Percentiles rank a stretch among this genome's conserved stretches.
These are phyloP conservation scores for Pogona vitticeps DNA, from an alignment of 2,113 vertebrate species.

Conservation along the genomic window DNA sequence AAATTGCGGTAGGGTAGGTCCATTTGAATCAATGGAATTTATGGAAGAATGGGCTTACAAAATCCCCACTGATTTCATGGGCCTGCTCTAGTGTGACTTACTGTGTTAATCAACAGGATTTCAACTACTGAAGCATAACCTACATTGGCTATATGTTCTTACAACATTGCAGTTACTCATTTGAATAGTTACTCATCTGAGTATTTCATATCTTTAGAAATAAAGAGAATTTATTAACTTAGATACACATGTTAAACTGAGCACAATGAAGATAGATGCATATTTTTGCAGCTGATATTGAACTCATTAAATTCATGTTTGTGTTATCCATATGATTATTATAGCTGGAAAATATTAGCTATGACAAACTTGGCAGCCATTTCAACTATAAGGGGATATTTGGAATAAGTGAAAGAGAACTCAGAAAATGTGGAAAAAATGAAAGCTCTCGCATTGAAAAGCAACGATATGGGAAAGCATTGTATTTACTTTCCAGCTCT, in stretches of 20 bases:
- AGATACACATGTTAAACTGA: neutral
- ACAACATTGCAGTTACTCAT: neutral
- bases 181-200: neutral
- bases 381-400: neutral
- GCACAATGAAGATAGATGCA: neutral
- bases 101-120: too few relatives aligned
- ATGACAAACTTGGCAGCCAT: neutral
- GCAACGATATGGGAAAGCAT: neutral
- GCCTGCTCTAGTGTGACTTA: too few relatives aligned
- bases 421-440: neutral
- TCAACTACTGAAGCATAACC: too few relatives aligned
- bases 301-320: constrained; percentile 7
- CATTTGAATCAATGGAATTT: too few relatives aligned
- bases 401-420: neutral
- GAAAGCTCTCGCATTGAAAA: neutral
- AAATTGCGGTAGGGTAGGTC: too few relatives aligned
- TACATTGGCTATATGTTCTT: neutral
- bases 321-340: accelerated
- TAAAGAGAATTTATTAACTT: neutral
- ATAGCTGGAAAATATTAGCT: neutral
- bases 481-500: neutral
- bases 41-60: too few relatives aligned
- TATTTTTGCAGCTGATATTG: neutral
- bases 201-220: neutral
- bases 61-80: too few relatives aligned